These are phyloP conservation scores for Saccostrea cuccullata DNA, from an alignment of 1,140 invertebrate genomes.

Conservation along the genomic window DNA sequence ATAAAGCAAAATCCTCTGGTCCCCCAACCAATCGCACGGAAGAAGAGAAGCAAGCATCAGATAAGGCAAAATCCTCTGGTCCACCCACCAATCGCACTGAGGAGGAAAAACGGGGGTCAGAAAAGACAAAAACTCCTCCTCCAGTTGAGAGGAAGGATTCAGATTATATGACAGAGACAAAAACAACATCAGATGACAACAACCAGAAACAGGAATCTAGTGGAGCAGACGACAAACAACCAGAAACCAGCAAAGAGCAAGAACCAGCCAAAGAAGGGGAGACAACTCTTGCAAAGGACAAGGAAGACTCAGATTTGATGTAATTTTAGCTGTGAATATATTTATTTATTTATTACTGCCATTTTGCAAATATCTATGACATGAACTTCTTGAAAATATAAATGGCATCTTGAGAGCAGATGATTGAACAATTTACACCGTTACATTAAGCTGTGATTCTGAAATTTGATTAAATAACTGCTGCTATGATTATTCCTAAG, in stretches of 20 bases:
- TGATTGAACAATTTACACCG: not conserved
- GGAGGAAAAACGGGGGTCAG: not conserved
- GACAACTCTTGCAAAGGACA: constrained; percentile 5
- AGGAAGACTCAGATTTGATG: not conserved
- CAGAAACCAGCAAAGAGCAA: constrained; percentile 5
- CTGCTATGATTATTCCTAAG: not conserved
- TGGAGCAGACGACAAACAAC: not conserved
- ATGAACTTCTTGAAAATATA: not conserved
- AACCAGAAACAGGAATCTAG: not conserved
- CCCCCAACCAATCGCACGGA: too few species aligned
- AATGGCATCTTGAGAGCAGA: not conserved
- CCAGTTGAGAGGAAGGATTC: not conserved
- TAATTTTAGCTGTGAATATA: not conserved
- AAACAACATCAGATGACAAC: not conserved
- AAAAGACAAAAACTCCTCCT: not conserved
- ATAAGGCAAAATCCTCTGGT: constrained; percentile 10
- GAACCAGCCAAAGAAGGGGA: not conserved
- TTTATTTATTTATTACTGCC: not conserved
- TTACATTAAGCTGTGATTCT: not conserved
- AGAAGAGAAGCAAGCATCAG: not conserved
- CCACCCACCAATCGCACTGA: too few species aligned
- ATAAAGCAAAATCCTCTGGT: not conserved
- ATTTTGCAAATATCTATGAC: not conserved
- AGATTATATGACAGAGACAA: not conserved
- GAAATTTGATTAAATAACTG: not conserved